Evolutionary conservation across 2,888 invertebrate species (phyloP).

Genomic region (Synanthedon formicaeformis): DNA sequence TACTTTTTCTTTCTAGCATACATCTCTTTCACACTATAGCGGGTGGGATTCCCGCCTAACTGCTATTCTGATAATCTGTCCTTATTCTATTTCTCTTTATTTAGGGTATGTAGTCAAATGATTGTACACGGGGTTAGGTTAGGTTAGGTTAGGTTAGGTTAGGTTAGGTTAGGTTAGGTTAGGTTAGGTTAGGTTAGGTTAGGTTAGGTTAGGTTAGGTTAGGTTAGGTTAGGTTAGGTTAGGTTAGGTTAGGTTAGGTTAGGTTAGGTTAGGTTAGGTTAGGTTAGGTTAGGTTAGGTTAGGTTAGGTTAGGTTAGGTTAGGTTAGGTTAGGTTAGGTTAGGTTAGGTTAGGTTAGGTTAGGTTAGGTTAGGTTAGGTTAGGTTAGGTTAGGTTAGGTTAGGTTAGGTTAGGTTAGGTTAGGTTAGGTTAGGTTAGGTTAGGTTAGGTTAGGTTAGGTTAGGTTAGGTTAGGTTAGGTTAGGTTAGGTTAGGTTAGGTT

Average conservation of each 20-base stretch:
- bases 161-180: conserved; percentile 8
- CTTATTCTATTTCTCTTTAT: too few species aligned
- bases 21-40: too few species aligned
- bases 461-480: conserved; percentile 8
- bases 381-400: conserved; percentile 11
- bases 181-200: conserved; percentile 9
- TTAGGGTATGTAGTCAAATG: too few species aligned
- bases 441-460: conserved; percentile 7
- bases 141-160: conserved; percentile 7
- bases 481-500: conserved; percentile 9
- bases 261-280: conserved; percentile 6
- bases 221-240: conserved; percentile 8
- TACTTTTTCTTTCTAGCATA: too few species aligned
- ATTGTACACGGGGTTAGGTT: conserved; percentile 3
- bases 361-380: conserved; percentile 9
- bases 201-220: conserved; percentile 9
- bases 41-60: too few species aligned
- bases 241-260: conserved; percentile 6
- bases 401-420: conserved; percentile 10
- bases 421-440: conserved; percentile 8
- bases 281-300: conserved; percentile 6
- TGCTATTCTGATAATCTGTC: too few species aligned
- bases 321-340: conserved; percentile 7
- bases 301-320: conserved; percentile 6
- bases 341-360: conserved; percentile 9